Base-by-base conservation (phyloP, 2,113 vertebrate genomes). In the Tetraodon nigroviridis region DNA sequence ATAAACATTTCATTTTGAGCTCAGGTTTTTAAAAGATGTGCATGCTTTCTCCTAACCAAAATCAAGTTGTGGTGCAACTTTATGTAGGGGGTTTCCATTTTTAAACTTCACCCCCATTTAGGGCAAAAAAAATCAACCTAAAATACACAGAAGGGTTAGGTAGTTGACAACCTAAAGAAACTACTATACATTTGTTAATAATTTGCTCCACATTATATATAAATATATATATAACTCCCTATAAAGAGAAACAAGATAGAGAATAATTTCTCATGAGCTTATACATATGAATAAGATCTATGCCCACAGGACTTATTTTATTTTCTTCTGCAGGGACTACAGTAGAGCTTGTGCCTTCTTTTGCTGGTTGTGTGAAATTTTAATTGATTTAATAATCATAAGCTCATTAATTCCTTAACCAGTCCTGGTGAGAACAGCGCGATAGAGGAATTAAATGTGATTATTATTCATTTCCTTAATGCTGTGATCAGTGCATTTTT, bases 341-440 rank as follows among this genome's bases (percentile, higher is more conserved):
- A 37, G 32, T 11, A 37, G 32, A 11, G 32, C 32, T 37, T 37
- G 32, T 12, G 32, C 32, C 32, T 37, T 55, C 10, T 37, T 37
- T 8, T 12, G 32, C 32, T 2, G 24, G 24, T 12, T 55, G 54
- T 63, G 63, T 60, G 20, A 24, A 57, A 47, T 64, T 65, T 49
- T 15, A 56, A 48, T 18, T 37, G 24, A 50, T 63, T 55, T 22
- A n/a, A 56, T 55, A 22, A 48, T 47, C 44, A 48, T 61, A 20
- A 42, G 19, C 37, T 22, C n/a, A 37, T 37, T 37, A 37, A 37
- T 37, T 44, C 7, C 20, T 11, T 47, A 8, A 42, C 22, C 24
- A 22, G 19, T 8, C 16, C 45, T 0, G 0, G 12, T n/a, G 46
- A 57, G 48, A 64, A 57, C 60, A 60, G 42, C 47, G 49, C 1